Base-by-base conservation (phyloP, 2,888 invertebrate species). In the Dynastes maya region DNA sequence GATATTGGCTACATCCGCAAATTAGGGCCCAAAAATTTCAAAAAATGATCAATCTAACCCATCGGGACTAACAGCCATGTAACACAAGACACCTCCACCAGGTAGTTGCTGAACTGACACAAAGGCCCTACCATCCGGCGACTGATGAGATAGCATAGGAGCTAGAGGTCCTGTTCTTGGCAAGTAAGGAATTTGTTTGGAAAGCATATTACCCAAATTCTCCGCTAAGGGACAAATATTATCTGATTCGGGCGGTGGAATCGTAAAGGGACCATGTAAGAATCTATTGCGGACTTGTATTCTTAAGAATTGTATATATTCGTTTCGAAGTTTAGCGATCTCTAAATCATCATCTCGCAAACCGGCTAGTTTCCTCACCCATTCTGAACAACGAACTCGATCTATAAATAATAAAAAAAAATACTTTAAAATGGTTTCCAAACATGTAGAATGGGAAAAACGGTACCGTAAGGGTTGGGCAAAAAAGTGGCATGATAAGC, bases 31-130 rank as follows among this genome's bases (percentile, higher is more conserved):
- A 71, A 4, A 55, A 71, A 37, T 72, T 72, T 61, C 32, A 13
- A 61, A 61, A 11, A 27, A 3, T 68, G 22, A 51, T 58, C 53
- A 71, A 9, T 79, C 76, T 49, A 88, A 85, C 29, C 88, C 87
- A 80, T 88, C 87, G 0, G 91, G 90, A 80, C 90, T 89, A 6
- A 91, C 91, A n/a, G 91, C 91, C 89, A 91, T 89, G 82, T 91
- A 91, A 83, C 91, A 91, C 77, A 91, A 88, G 6, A 91, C 88
- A 16, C 91, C 91, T 51, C 90, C 90, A 51, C 90, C 90, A 0
- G 90, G 90, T 71, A 91, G 89, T 83, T 90, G 90, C 83, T 90
- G 90, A 2, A 90, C 89, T 1, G 90, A 89, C 40, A 91, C 88
- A 80, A 90, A 91, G 1, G 91, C 91, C 79, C 89, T 87, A 40